Conservation (phyloP, 1,140 invertebrate genomes). For the Drosophila guanche region DNA sequence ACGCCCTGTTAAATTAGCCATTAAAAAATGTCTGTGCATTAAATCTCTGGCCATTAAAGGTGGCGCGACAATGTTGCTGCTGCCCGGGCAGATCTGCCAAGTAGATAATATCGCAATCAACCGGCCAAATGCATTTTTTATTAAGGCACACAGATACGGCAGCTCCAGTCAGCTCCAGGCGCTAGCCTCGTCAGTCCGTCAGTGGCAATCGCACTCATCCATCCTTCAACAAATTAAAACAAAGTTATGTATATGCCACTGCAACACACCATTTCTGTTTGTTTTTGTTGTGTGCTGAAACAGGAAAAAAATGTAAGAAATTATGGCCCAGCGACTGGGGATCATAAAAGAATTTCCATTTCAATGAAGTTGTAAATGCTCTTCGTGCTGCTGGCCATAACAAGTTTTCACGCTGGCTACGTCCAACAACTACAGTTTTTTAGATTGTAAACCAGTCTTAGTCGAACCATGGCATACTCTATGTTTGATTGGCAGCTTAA, state of each 20-base stretch:
- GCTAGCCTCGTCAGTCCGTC: conserved; percentile 13
- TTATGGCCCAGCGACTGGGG: conserved; percentile 48
- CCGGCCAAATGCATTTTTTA: conserved; percentile 74
- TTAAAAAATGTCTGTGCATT: conserved; percentile 42
- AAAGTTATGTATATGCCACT: conserved; percentile 54
- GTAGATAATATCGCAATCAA: conserved; percentile 64
- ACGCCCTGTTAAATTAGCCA: conserved; percentile 39
- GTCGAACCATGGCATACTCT: not conserved
- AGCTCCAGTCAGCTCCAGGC: conserved; percentile 39
- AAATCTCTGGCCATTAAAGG: conserved; percentile 32
- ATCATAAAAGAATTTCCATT: conserved; percentile 65
- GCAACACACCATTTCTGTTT: conserved; percentile 14
- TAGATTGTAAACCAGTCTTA: not conserved
- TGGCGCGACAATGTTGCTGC: conserved; percentile 9
- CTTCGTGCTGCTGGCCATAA: conserved; percentile 51
- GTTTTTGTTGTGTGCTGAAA: not conserved
- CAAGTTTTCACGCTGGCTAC: conserved; percentile 66
- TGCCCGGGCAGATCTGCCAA: conserved; percentile 13
- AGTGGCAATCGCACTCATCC: conserved; percentile 55
- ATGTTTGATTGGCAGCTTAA: no score
- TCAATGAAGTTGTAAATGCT: conserved; percentile 72
- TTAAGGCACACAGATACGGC: conserved; percentile 54
- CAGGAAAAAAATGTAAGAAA: conserved; percentile 23
- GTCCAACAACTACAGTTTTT: conserved; percentile 23
- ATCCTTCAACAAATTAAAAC: conserved; percentile 69